phyloP scores from a whole-genome alignment of 92 coral and sea anemone genomes.

The Galaxea fascicularis region DNA sequence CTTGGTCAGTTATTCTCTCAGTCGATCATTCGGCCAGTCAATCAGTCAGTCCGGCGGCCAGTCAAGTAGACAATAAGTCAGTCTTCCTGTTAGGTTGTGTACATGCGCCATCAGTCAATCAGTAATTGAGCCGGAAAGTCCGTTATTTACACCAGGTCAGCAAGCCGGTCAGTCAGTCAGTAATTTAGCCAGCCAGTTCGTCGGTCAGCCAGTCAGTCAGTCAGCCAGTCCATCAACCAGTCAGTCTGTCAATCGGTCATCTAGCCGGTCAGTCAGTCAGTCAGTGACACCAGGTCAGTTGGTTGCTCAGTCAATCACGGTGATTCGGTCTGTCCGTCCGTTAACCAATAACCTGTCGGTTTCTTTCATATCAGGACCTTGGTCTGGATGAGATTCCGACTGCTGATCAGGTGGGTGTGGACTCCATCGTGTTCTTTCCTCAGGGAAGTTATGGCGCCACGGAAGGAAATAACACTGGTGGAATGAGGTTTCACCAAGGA shows the following conservation, averaged over 20 bases:
- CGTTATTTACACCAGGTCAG: background rate
- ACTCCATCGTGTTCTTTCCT: constrained; percentile 90
- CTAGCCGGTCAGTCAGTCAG: background rate
- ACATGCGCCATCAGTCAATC: background rate
- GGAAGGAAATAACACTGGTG: constrained; percentile 92
- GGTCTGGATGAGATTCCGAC: constrained; percentile 85
- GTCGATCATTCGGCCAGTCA: background rate
- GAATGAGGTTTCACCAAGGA: constrained; percentile 92
- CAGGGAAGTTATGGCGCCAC: constrained; percentile 93
- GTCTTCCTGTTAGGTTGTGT: background rate
- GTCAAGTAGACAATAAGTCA: background rate
- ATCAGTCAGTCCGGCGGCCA: background rate
- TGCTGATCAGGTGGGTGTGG: constrained; percentile 90
- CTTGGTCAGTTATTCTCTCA: background rate
- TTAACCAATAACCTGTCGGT: background rate
- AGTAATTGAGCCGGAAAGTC: background rate
- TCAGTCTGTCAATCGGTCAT: background rate
- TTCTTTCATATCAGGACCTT: constrained; percentile 62
- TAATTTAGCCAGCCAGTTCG: background rate
- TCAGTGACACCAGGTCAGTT: background rate
- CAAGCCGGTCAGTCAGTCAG: background rate
- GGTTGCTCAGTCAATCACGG: background rate
- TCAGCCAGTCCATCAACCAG: background rate
- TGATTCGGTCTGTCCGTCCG: background rate
- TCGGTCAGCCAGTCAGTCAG: background rate